Evolutionary conservation across 2,113 vertebrate genomes (phyloP).

Genomic region (Butastur rufipennis): DNA sequence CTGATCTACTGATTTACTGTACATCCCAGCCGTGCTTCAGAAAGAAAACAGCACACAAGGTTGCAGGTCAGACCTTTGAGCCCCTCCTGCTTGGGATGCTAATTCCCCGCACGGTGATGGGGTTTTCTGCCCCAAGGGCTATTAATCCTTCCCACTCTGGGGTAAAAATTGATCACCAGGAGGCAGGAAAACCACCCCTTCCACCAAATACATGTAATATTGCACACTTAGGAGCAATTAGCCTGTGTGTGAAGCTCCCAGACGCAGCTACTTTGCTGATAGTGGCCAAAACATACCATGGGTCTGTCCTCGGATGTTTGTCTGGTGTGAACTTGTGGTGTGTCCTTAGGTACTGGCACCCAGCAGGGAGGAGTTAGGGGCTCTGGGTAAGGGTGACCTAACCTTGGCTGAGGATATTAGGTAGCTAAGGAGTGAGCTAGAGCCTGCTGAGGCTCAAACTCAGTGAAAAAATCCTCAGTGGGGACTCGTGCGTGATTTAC

Average conservation of each 20-base stretch:
- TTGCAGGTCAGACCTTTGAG: not conserved
- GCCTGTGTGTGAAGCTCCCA: not conserved
- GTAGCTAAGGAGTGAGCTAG: not conserved
- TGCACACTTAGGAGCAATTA: not conserved
- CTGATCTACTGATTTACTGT: constrained; percentile 18
- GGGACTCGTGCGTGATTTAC: not conserved
- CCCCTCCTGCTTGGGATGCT: not conserved
- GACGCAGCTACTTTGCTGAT: accelerated
- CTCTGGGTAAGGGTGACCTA: not conserved
- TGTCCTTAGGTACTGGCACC: not conserved
- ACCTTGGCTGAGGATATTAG: not conserved
- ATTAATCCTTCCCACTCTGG: not conserved
- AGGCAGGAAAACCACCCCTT: not conserved
- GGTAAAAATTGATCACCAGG: not conserved
- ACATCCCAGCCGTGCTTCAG: not conserved
- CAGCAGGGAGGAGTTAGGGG: accelerated
- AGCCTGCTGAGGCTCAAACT: not conserved
- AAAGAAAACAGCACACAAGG: constrained; percentile 15
- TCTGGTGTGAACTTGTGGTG: accelerated
- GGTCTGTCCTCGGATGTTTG: not conserved
- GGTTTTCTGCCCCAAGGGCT: not conserved
- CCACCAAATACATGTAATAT: not conserved
- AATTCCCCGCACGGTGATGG: not conserved
- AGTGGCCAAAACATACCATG: not conserved
- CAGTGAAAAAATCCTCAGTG: not conserved